phyloP scores from a whole-genome alignment of 2,797 vertebrate species.

The Tenualosa ilisha region DNA sequence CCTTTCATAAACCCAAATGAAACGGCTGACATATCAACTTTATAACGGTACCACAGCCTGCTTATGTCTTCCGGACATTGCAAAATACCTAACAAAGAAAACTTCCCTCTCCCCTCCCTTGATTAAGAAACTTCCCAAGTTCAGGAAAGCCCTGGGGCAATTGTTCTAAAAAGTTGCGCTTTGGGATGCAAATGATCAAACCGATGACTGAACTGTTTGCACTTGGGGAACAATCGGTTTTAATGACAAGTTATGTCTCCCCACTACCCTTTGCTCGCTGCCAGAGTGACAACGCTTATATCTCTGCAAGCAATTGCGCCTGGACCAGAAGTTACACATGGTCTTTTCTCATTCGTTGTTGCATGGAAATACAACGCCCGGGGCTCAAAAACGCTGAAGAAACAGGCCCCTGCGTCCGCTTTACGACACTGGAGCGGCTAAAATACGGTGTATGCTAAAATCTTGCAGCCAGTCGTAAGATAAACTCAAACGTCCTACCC shows the following conservation, averaged over 20 bases:
- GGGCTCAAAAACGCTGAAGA: slow-evolving; percentile 9
- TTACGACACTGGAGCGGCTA: slow-evolving; percentile 27
- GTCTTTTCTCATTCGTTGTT: slow-evolving; percentile 12
- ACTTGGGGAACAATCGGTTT: not conserved
- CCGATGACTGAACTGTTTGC: not conserved
- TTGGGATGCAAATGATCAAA: not conserved
- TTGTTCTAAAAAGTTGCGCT: not conserved
- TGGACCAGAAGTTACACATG: slow-evolving; percentile 1
- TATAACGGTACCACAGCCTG: not conserved
- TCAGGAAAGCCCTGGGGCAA: not conserved
- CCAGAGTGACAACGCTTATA: not conserved
- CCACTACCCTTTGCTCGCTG: slow-evolving; percentile 19
- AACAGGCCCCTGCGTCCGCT: slow-evolving; percentile 24
- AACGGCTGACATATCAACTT: not conserved
- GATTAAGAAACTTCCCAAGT: not conserved
- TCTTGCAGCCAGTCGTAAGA: not conserved
- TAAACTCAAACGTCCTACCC: not conserved
- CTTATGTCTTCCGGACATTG: not conserved
- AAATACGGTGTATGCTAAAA: slow-evolving; percentile 1
- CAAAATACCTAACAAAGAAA: slow-evolving; percentile 13
- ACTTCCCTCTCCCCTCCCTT: not conserved
- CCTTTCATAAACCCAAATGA: not conserved
- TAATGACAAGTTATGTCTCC: not conserved
- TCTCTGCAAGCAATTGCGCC: not conserved
- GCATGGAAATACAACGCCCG: slow-evolving; percentile 1